phyloP scores from a whole-genome alignment of 1,140 invertebrate species.

The Caenorhabditis remanei region DNA sequence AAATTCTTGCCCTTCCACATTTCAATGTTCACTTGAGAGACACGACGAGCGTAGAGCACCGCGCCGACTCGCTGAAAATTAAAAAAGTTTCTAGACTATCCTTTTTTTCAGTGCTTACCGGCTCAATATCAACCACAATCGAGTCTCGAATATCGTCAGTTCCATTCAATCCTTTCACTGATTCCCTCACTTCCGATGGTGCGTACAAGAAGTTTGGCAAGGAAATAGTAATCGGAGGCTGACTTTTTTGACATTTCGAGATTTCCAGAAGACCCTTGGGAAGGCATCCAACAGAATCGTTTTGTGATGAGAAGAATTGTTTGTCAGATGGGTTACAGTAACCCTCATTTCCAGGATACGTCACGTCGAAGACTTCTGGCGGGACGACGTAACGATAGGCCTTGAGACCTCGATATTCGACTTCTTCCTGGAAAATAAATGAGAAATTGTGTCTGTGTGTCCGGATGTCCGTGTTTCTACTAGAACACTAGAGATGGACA shows the following conservation, averaged over 20 bases:
- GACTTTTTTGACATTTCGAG: conserved; percentile 66
- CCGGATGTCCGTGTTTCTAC: too few species aligned
- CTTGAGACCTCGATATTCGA: conserved; percentile 62
- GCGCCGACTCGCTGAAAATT: conserved; percentile 62
- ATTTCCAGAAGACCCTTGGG: conserved; percentile 67
- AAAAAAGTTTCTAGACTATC: not conserved
- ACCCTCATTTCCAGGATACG: conserved; percentile 49
- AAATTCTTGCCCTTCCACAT: conserved; percentile 68
- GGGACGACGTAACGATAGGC: conserved; percentile 66
- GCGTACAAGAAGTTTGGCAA: conserved; percentile 73
- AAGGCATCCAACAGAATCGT: conserved; percentile 60
- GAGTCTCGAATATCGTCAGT: conserved; percentile 69
- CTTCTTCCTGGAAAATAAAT: conserved; percentile 25
- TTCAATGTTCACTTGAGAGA: conserved; percentile 66
- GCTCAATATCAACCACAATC: conserved; percentile 73
- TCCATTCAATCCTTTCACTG: conserved; percentile 65
- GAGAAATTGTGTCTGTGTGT: too few species aligned
- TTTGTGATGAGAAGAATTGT: conserved; percentile 55
- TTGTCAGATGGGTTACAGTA: conserved; percentile 70
- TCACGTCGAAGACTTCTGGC: conserved; percentile 59
- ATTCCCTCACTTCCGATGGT: conserved; percentile 60
- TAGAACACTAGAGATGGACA: too few species aligned
- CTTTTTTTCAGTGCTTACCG: conserved; percentile 21
- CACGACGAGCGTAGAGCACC: conserved; percentile 60
- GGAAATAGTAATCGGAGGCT: conserved; percentile 72